These are phyloP conservation scores for Drosophila melanosoma DNA, from an alignment of 2,888 invertebrate species.

Conservation along the genomic window DNA sequence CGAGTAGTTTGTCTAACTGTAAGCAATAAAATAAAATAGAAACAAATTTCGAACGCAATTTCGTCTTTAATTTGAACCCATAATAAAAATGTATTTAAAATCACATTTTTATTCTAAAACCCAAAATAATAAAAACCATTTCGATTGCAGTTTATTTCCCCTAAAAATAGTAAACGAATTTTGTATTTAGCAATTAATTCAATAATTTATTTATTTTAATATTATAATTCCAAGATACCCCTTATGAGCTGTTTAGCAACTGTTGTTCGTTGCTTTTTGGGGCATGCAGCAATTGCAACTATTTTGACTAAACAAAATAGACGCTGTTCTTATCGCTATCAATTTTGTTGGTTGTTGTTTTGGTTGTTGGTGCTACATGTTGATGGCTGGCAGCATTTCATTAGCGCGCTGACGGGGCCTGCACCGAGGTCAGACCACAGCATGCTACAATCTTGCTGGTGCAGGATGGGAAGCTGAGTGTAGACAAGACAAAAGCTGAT, in stretches of 20 bases:
- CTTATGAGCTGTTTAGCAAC: neutral
- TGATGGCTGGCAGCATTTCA: constrained; percentile 72
- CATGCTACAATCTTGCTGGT: constrained; percentile 28
- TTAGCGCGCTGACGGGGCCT: constrained; percentile 65
- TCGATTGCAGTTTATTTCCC: neutral
- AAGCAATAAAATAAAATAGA: constrained; percentile 25
- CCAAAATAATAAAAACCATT: neutral
- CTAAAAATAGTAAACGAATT: neutral
- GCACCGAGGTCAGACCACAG: constrained; percentile 71
- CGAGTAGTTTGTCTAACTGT: constrained; percentile 58
- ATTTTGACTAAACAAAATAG: constrained; percentile 77
- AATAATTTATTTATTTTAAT: too few species aligned
- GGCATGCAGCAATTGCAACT: constrained; percentile 71
- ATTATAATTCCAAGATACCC: neutral
- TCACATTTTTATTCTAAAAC: neutral
- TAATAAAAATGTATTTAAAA: neutral
- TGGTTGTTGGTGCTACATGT: constrained; percentile 34
- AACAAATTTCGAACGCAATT: constrained; percentile 14
- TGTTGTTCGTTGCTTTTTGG: constrained; percentile 33
- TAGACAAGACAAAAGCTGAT: constrained; percentile 73
- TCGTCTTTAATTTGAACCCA: neutral
- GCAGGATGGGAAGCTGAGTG: neutral
- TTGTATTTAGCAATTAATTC: neutral
- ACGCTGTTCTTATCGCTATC: constrained; percentile 56
- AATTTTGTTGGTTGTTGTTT: constrained; percentile 22